phyloP scores from a whole-genome alignment of 2,113 vertebrate genomes.

The Galbula dea region DNA sequence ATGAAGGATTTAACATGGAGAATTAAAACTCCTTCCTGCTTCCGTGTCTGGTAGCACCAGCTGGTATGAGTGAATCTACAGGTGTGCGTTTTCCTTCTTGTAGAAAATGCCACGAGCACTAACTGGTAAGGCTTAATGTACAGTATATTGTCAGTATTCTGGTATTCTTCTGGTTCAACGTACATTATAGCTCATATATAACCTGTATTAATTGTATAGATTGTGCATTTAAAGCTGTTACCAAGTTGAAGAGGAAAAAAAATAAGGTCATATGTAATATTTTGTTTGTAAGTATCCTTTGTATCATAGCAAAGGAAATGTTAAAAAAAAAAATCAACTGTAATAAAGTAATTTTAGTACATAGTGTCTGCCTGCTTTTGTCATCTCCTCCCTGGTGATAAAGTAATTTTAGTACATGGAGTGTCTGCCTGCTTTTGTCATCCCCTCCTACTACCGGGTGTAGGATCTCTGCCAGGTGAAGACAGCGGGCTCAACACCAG shows the following conservation, averaged over 20 bases:
- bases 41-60: constrained; percentile 65
- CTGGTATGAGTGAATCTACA: constrained; percentile 74
- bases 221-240: constrained; percentile 94
- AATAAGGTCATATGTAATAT: constrained; percentile 95
- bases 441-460: constrained; percentile 55
- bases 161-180: constrained; percentile 88
- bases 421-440: constrained; percentile 62
- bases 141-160: constrained; percentile 96
- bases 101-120: constrained; percentile 76
- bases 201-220: constrained; percentile 99
- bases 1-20: constrained; percentile 42
- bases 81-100: constrained; percentile 77
- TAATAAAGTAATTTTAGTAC: constrained; percentile 99
- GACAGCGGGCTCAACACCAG: fast-evolving
- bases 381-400: constrained; percentile 83
- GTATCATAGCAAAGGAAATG: constrained; percentile 94
- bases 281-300: constrained; percentile 99
- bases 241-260: constrained; percentile 86
- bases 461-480: constrained; percentile 82
- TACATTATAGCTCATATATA: constrained; percentile 96
- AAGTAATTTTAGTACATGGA: constrained; percentile 92
- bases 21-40: constrained; percentile 55
- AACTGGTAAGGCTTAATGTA: constrained; percentile 86
- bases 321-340: constrained; percentile 92
- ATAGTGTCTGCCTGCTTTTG: constrained; percentile 62